Evolutionary conservation across 2,888 invertebrate genomes (phyloP), one percentile per base, ranked within the genome.

Genomic region (Chorisops tibialis): DNA sequence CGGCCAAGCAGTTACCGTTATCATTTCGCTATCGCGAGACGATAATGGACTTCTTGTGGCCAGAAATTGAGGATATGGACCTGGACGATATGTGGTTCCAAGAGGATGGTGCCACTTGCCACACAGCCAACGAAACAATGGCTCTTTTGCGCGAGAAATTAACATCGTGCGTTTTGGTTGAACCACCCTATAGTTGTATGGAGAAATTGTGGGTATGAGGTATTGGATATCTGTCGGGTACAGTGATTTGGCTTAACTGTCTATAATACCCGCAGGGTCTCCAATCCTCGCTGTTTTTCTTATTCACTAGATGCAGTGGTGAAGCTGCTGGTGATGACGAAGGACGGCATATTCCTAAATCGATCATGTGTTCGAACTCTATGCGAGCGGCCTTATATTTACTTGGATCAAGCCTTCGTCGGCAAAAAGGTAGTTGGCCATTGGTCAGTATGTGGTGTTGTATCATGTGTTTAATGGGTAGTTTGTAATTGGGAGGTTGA

Each of bases 221-320:
- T 2, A 52, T 30, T 7, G 52, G 45, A 45, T 58, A 58, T 45
- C 39, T 24, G 14, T 58, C 58, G 3, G 22, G 43, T 19, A 49
- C 35, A 7, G 48, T 48, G 3, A 22, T 9, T 11, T 38, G n/a
- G 22, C 39, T 54, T 7, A 54, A 22, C 14, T 24, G 41, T 39
- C 39, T 39, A 14, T 54, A 54, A 14, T 66, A 73, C 73, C 63
- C 71, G 70, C 68, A 72, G 70, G 65, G 73, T 47, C 59, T 54
- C 62, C 66, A 67, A 63, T 64, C 62, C 21, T 41, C 16, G 4
- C 45, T 14, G 47, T 47, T 37, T 45, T 61, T 64, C 59, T 63
- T 61, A 54, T 59, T 62, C 5, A 52, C 63, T 58, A 61, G 59
- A 41, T 66, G 65, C 11, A 65, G 35, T 14, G 61, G 61, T n/a